phyloP scores from a whole-genome alignment of 2,797 vertebrate species.

The Capromys pilorides region DNA sequence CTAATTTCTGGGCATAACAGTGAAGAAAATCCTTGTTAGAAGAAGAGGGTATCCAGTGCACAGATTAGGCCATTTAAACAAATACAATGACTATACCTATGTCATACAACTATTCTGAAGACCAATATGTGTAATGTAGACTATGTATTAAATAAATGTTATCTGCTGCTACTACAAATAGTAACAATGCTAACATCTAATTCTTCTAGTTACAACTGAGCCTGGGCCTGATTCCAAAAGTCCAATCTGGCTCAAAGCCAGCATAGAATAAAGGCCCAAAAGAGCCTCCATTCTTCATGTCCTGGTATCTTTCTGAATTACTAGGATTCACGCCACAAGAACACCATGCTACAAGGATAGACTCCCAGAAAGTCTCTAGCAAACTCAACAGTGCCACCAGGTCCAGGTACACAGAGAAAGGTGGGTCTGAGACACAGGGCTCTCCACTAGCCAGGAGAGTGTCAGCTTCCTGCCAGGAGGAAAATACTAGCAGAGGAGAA shows the following conservation, averaged over 20 bases:
- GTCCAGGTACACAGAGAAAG: not conserved
- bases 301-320: slow-evolving; percentile 14
- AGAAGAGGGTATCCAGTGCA: not conserved
- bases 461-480: not conserved
- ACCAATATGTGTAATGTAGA: not conserved
- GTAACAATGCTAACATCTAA: slow-evolving; percentile 36
- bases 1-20: not conserved
- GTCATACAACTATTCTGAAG: not conserved
- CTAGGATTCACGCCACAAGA: not conserved
- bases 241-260: slow-evolving; percentile 57
- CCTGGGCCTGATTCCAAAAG: slow-evolving; percentile 60
- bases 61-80: not conserved
- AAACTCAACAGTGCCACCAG: not conserved
- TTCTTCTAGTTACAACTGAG: slow-evolving; percentile 23
- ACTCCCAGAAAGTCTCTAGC: not conserved
- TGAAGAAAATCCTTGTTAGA: not conserved
- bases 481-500: not conserved
- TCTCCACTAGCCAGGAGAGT: not conserved
- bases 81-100: not conserved
- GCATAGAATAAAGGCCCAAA: slow-evolving; percentile 3
- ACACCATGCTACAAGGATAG: not conserved
- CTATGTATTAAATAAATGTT: not conserved
- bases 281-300: slow-evolving; percentile 6
- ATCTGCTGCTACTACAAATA: slow-evolving; percentile 12
- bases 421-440: not conserved